phyloP scores from a whole-genome alignment of 1,140 invertebrate genomes.

The Coenobita brevimanus region DNA sequence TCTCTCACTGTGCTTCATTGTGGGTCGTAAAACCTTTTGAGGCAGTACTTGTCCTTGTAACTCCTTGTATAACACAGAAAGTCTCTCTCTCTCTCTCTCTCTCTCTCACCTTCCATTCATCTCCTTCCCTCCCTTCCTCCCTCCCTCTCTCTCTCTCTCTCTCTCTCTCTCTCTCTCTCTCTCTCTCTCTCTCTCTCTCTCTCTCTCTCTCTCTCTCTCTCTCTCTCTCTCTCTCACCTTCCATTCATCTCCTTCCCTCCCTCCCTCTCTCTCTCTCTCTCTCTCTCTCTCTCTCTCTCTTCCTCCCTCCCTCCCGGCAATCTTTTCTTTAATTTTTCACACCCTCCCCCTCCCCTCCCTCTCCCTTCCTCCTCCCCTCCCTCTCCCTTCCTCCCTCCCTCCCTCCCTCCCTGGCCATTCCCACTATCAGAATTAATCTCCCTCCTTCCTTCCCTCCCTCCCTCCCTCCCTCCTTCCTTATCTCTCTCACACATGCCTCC shows the following conservation, averaged over 20 bases:
- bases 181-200: not conserved
- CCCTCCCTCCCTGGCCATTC: not conserved
- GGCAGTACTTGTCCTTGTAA: too few species aligned
- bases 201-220: not conserved
- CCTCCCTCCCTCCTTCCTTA: too few species aligned
- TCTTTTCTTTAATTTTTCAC: not conserved
- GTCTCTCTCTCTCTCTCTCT: too few species aligned
- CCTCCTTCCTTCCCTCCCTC: not conserved
- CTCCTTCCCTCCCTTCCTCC: not conserved
- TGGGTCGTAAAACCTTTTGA: too few species aligned
- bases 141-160: not conserved
- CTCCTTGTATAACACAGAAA: too few species aligned
- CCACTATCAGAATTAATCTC: not conserved
- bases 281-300: not conserved
- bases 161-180: not conserved
- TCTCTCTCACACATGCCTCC: not conserved
- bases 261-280: not conserved
- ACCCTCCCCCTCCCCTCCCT: not conserved
- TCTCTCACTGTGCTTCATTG: slow-evolving; percentile 5
- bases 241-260: not conserved
- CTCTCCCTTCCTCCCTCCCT: not conserved
- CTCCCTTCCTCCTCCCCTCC: too few species aligned
- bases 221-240: not conserved
- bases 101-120: too few species aligned
- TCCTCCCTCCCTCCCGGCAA: not conserved